Evolutionary conservation across 1,140 invertebrate genomes (phyloP), one percentile per base, ranked within the genome.

Genomic region (Stratiolaelaps scimitus): DNA sequence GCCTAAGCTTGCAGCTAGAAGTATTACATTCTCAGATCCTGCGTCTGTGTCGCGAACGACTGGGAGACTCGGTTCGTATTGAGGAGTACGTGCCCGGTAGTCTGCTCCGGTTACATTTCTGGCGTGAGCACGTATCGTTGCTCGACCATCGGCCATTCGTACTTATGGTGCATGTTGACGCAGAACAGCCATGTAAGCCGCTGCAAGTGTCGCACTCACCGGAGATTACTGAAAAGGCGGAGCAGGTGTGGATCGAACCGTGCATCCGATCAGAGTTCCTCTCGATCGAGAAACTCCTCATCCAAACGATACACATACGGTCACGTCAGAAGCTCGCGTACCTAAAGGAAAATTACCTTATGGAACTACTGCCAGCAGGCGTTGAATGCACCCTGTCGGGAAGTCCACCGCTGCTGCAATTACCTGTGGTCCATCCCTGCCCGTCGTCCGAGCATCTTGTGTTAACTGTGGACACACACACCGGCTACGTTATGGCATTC

Each of bases 291-390:
- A 84, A 89, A 48, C 78, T 97, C 48, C 78, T 98, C n/a, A 90
- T 95, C n/a, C 89, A 95, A 72, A 97, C 92, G 0, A 92, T 97
- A 72, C 92, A 96, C 75, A 85, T 95, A 29, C 80, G 94, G 67
- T 92, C 90, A 0, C 81, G 85, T 64, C 85, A 84, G 69, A 79
- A 89, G 20, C 78, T 95, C 6, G 80, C 80, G 40, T 87, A 92
- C 72, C 80, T 94, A n/a, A 87, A 87, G 75, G 83, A 86, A 68
- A 84, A 88, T 26, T 23, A 72, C 73, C 90, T 34, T 72, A 78
- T 68, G 81, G 85, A 74, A 78, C 67, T 64, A 66, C 67, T 78
- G n/a, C 81, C 86, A 74, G 76, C 85, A 73, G 82, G 85, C 71
- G 80, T 84, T 23, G 84, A 87, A 75, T 85, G 85, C 83, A 77